These are phyloP conservation scores for Ganaspis brasiliensis DNA, from an alignment of 2,888 invertebrate genomes.

Conservation along the genomic window DNA sequence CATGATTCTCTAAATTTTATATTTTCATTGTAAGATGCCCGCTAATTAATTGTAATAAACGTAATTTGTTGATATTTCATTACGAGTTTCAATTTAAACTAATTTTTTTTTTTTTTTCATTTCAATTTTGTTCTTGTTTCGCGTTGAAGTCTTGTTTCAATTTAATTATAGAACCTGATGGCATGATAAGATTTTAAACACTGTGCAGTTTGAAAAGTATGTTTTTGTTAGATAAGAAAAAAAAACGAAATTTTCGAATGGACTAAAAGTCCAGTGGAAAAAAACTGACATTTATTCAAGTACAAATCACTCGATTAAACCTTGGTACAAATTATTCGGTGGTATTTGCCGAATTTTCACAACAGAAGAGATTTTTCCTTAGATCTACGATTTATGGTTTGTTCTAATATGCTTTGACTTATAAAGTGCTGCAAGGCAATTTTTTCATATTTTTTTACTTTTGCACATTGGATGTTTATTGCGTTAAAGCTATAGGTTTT, in stretches of 20 bases:
- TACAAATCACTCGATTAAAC: constrained; percentile 19
- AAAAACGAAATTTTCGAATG: neutral
- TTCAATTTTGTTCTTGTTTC: neutral
- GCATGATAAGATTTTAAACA: constrained; percentile 7
- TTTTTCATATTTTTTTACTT: constrained; percentile 56
- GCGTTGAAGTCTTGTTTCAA: too few relatives aligned
- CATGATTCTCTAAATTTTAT: constrained; percentile 71
- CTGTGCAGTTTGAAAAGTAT: neutral
- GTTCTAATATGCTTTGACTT: constrained; percentile 2
- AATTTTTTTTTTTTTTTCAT: neutral
- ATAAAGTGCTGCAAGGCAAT: constrained; percentile 37
- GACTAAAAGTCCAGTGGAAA: neutral
- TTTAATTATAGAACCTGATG: neutral
- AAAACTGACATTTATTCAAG: constrained; percentile 33
- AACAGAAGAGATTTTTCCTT: neutral
- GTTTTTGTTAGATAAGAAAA: neutral
- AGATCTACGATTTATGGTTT: neutral
- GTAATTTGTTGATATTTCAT: constrained; percentile 68
- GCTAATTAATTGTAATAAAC: constrained; percentile 63
- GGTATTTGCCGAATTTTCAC: too few relatives aligned
- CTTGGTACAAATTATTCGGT: constrained; percentile 31
- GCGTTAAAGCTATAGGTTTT: constrained; percentile 41
- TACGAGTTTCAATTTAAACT: constrained; percentile 59
- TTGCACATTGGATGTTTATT: constrained; percentile 53
- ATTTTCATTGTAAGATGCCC: constrained; percentile 70